These are phyloP conservation scores for Saguinus oedipus DNA, from an alignment of 2,797 vertebrate species.

Conservation along the genomic window DNA sequence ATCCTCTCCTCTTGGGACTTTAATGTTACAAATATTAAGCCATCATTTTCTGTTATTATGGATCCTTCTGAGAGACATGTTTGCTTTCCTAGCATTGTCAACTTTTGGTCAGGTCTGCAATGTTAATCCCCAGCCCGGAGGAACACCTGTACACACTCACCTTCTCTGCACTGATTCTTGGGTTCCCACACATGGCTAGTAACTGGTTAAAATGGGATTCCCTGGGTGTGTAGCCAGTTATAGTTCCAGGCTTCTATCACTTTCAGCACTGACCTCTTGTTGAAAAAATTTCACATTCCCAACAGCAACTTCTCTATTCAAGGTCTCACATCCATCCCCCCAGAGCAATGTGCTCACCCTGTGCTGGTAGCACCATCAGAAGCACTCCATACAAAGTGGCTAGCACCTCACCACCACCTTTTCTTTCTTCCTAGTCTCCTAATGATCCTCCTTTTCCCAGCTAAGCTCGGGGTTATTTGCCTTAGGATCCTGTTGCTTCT, in stretches of 20 bases:
- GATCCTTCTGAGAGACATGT: not conserved
- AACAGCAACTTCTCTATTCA: not conserved
- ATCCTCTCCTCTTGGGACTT: not conserved
- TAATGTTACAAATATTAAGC: not conserved
- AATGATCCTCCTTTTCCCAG: not conserved
- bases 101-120: not conserved
- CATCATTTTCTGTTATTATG: not conserved
- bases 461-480: not conserved
- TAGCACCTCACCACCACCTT: not conserved
- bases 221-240: not conserved
- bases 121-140: not conserved
- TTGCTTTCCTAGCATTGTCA: not conserved
- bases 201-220: not conserved
- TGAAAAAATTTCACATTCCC: not conserved
- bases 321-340: not conserved
- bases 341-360: not conserved
- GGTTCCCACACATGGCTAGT: not conserved
- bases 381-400: not conserved
- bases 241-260: not conserved
- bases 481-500: not conserved
- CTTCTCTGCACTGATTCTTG: not conserved
- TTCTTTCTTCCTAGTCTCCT: not conserved
- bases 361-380: not conserved
- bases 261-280: not conserved
- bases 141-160: accelerated